A percentile compares a stretch with the other conserved stretches of the same genome.
Evolutionary conservation across 1,140 invertebrate species (phyloP).

Genomic region (Antheraea mylitta): DNA sequence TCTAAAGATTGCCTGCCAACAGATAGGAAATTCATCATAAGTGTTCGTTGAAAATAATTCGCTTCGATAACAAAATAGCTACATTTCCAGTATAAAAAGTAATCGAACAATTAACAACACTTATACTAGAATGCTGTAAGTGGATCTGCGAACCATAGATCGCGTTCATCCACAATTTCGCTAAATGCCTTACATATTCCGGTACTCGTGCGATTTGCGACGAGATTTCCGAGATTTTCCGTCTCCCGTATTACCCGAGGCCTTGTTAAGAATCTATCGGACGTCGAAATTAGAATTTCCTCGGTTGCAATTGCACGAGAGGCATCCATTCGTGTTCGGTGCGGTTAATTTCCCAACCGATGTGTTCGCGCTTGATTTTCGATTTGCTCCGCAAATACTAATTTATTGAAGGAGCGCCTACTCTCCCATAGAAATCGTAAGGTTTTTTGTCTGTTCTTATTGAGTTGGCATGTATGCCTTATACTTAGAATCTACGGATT

Average conservation of each 20-base stretch:
- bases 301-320: conserved; percentile 38
- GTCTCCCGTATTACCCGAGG: conserved; percentile 43
- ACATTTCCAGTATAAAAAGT: too few relatives aligned
- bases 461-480: too few relatives aligned
- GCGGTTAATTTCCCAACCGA: conserved; percentile 6
- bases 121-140: not conserved
- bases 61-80: too few relatives aligned
- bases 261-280: conserved; percentile 67
- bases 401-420: not conserved
- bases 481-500: too few relatives aligned
- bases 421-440: not conserved
- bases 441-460: too few relatives aligned
- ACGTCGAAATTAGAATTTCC: conserved; percentile 56
- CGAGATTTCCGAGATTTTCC: conserved; percentile 73
- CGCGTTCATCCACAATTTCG: conserved; percentile 42
- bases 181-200: conserved; percentile 73
- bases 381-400: conserved; percentile 4
- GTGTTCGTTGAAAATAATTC: too few relatives aligned
- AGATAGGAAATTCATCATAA: too few relatives aligned
- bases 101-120: conserved; percentile 1
- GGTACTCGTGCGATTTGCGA: conserved; percentile 64
- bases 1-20: too few relatives aligned
- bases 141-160: not conserved
- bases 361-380: conserved; percentile 11
- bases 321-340: conserved; percentile 30